These are phyloP conservation scores for Cinara cedri DNA, from an alignment of 2,888 invertebrate species.

Conservation along the genomic window DNA sequence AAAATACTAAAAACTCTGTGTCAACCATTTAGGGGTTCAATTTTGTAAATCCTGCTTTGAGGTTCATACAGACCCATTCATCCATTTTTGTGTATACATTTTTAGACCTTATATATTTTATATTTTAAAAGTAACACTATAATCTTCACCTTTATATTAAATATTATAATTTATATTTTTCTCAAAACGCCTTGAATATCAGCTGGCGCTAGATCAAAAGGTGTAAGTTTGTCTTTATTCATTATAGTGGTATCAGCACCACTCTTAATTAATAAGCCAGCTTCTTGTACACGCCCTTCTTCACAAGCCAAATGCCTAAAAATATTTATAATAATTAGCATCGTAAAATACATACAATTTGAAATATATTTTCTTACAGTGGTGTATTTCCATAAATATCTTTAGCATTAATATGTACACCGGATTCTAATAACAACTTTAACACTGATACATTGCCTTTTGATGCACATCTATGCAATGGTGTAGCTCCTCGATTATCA, in stretches of 20 bases:
- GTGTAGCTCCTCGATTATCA: conserved; percentile 75
- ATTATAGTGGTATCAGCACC: conserved; percentile 69
- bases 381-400: conserved; percentile 80
- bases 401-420: conserved; percentile 66
- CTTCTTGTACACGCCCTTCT: conserved; percentile 74
- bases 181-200: conserved; percentile 40
- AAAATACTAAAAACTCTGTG: too few species aligned
- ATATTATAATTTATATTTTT: conserved; percentile 24
- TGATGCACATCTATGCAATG: conserved; percentile 80
- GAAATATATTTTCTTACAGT: conserved; percentile 67
- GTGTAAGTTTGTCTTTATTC: conserved; percentile 73
- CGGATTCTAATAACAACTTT: conserved; percentile 70
- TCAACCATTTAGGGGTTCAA: too few species aligned
- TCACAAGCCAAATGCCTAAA: conserved; percentile 80
- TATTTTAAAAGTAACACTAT: background rate
- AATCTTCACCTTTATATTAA: background rate
- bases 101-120: background rate
- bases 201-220: conserved; percentile 66
- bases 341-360: too few species aligned
- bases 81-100: background rate
- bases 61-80: too few species aligned
- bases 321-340: conserved; percentile 57
- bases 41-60: too few species aligned
- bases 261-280: conserved; percentile 70
- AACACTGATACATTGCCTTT: conserved; percentile 75